phyloP scores from a whole-genome alignment of 1,140 invertebrate species.

The Daktulosphaira vitifoliae region DNA sequence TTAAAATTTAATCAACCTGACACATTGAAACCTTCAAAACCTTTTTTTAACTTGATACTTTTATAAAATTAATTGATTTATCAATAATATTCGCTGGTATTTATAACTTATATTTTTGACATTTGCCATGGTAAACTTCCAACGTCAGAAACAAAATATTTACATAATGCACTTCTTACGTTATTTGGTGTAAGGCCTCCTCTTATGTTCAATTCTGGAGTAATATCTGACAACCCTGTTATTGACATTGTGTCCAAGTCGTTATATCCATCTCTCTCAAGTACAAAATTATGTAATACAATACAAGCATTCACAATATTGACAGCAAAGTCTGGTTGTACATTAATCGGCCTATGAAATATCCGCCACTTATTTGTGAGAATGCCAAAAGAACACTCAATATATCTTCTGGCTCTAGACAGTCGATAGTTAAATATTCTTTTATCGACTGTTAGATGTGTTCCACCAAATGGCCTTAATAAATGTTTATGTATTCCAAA shows the following conservation, averaged over 20 bases:
- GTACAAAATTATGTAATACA: conserved; percentile 13
- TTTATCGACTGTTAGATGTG: conserved; percentile 34
- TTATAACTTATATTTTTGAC: conserved; percentile 14
- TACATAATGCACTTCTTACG: conserved; percentile 13
- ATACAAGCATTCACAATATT: conserved; percentile 37
- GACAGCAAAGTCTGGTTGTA: conserved; percentile 36
- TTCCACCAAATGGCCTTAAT: conserved; percentile 40
- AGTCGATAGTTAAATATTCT: conserved; percentile 43
- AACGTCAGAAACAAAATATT: conserved; percentile 9
- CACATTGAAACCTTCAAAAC: no score
- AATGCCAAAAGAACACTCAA: conserved; percentile 15
- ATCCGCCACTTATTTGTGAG: conserved; percentile 14
- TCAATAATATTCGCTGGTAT: background rate
- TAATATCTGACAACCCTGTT: conserved; percentile 9
- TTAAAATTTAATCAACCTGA: no score
- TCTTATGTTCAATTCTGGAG: background rate
- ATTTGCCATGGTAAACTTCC: conserved; percentile 14
- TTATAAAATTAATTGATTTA: conserved; percentile 1
- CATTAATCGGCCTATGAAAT: conserved; percentile 36
- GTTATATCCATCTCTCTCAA: background rate
- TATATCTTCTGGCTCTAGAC: conserved; percentile 8
- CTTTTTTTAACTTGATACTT: no score
- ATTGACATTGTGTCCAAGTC: conserved; percentile 24
- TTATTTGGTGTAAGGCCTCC: conserved; percentile 11
- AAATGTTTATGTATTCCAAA: conserved; percentile 42